These are phyloP conservation scores for Gobio gobio DNA, from an alignment of 2,113 vertebrate species.

Conservation along the genomic window DNA sequence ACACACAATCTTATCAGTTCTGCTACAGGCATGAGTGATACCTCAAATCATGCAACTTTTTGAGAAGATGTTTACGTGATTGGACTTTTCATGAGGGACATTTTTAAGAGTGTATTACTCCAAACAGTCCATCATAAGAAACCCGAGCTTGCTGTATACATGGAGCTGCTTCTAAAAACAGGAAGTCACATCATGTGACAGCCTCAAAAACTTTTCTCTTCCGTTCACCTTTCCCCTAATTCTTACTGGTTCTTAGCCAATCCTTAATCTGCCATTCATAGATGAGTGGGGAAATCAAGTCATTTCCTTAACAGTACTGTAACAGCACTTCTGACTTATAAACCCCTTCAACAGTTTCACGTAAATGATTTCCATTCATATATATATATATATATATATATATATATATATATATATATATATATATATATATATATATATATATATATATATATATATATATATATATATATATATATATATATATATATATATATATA, in stretches of 20 bases:
- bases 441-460: too few relatives aligned
- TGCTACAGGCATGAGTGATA: neutral
- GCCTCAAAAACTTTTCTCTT: neutral
- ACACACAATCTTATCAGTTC: neutral
- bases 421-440: too few relatives aligned
- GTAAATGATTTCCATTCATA: neutral
- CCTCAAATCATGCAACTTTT: neutral
- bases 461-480: too few relatives aligned
- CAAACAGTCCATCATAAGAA: neutral
- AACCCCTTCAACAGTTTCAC: neutral
- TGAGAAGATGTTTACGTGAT: neutral
- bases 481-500: too few relatives aligned
- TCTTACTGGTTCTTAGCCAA: neutral
- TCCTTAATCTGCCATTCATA: neutral
- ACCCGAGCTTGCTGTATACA: neutral
- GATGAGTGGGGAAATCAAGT: neutral
- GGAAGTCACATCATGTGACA: neutral
- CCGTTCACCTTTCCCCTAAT: constrained; percentile 11
- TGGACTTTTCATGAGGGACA: neutral
- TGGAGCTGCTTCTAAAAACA: neutral
- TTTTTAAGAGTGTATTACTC: neutral
- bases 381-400: neutral
- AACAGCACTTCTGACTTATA: neutral
- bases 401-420: too few relatives aligned
- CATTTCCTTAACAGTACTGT: neutral